Conservation (phyloP, 2,888 invertebrate species). For the Uropetala carovei region DNA sequence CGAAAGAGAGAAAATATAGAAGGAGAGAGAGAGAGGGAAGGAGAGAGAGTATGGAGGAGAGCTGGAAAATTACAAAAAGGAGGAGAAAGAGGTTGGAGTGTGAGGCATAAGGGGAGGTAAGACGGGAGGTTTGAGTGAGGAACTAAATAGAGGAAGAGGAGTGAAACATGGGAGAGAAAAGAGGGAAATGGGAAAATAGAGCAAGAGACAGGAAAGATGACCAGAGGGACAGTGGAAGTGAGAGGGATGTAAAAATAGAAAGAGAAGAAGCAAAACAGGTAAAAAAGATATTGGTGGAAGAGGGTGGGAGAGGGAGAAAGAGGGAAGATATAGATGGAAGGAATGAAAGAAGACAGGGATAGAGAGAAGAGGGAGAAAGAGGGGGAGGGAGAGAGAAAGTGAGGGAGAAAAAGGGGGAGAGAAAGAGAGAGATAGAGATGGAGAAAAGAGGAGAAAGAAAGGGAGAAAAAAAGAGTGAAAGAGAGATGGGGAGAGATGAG, state of each 20-base stretch:
- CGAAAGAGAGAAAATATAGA: neutral
- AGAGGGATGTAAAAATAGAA: neutral
- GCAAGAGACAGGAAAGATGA: neutral
- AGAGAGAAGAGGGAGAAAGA: neutral
- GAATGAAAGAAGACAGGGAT: too few relatives aligned
- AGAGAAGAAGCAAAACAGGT: neutral
- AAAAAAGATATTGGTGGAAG: too few relatives aligned
- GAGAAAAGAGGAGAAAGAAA: neutral
- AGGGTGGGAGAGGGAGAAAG: neutral
- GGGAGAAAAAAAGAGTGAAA: neutral
- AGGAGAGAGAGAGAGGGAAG: too few relatives aligned
- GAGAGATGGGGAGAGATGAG: neutral
- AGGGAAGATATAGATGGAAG: too few relatives aligned
- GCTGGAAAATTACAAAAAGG: too few relatives aligned
- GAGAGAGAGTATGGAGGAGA: too few relatives aligned
- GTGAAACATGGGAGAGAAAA: neutral
- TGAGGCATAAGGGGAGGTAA: too few relatives aligned
- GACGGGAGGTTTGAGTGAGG: neutral
- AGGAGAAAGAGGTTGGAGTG: too few relatives aligned
- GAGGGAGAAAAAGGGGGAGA: neutral
- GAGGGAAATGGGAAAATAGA: neutral
- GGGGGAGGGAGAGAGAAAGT: neutral
- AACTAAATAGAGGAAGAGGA: neutral
- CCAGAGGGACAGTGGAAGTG: neutral
- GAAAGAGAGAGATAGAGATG: neutral